A percentile compares a stretch with the other conserved stretches of the same genome.
These are phyloP conservation scores for Caenorhabditis latens DNA, from an alignment of 1,140 invertebrate species.

Conservation along the genomic window DNA sequence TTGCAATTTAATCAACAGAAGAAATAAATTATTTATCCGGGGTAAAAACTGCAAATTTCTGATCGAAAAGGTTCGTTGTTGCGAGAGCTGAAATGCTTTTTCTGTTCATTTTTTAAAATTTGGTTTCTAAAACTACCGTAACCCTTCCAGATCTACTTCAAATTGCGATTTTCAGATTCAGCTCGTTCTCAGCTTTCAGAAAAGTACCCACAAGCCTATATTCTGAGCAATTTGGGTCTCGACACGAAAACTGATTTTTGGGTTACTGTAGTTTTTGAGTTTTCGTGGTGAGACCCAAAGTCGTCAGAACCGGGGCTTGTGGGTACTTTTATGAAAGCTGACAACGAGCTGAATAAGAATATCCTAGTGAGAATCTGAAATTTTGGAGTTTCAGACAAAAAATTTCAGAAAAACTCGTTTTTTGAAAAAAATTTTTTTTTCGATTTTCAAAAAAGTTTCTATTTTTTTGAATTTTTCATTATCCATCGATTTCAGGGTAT, in stretches of 20 bases:
- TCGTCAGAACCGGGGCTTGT: not conserved
- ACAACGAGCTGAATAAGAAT: not conserved
- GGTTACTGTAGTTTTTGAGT: too few species aligned
- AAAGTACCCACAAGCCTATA: too few species aligned
- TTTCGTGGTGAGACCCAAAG: not conserved
- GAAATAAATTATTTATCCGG: too few species aligned
- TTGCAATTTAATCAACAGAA: too few species aligned
- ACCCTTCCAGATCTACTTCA: too few species aligned
- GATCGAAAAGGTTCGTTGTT: conserved; percentile 4
- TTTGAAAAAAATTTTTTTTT: not conserved
- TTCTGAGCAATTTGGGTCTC: too few species aligned
- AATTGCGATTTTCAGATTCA: too few species aligned
- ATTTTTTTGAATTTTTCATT: not conserved
- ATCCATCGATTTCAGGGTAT: not conserved
- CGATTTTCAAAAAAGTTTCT: not conserved
- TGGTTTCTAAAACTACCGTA: too few species aligned
- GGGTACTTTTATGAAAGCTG: not conserved
- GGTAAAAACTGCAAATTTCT: too few species aligned
- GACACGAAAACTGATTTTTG: too few species aligned
- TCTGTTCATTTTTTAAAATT: not conserved
- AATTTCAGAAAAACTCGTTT: not conserved
- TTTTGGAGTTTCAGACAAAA: not conserved
- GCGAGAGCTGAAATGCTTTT: not conserved
- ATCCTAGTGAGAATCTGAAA: not conserved
- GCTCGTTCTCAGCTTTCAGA: too few species aligned